Evolutionary conservation across 1,140 invertebrate species (phyloP), one percentile per base, ranked within the genome.

Genomic region (Thaumetopoea pityocampa): DNA sequence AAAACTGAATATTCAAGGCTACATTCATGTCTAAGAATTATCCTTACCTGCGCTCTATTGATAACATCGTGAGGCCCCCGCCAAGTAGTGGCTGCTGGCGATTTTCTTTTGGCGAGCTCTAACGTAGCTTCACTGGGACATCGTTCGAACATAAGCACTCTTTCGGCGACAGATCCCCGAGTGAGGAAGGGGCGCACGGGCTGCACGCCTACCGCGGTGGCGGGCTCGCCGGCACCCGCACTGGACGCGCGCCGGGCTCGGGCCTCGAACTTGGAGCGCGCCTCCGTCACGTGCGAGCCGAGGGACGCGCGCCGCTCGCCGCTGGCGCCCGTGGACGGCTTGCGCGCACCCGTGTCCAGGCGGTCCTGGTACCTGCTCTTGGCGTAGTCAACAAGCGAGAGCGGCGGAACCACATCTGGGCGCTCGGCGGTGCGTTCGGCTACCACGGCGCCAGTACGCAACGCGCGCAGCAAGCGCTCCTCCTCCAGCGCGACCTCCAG

Each of bases 101-200:
- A 84, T 42, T 88, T 89, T 17, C 91, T 80, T 65, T 92, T 93
- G 46, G 92, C 91, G 47, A 93, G 67, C 49, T 92, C 77, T 45
- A 92, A 65, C 3, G 77, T 84, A 3, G 77, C 77, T 76, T 93
- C 92, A 62, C 92, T 93, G 0, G 96, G 96, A 67, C 94, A 95
- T 70, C 94, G 92, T 72, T 97, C 96, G 70, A 97, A 97, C 61
- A 96, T 94, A 32, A 97, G 87, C 16, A 97, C 95, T 16, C 96
- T 85, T 66, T 97, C 96, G 2, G 95, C 95, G 0, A 97, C 96
- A 0, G 95, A 96, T 2, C 95, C 95, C 46, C 94, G 87, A 2
- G 94, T 95, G 6, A 96, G 85, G 69, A 96, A 96, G 1, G 94
- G 94, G 38, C 93, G 85, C n/a, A 95, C 91, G 57, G 52, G 89